A percentile compares a stretch with the other conserved stretches of the same genome.
These are phyloP conservation scores for Panonychus citri DNA, from an alignment of 1,140 invertebrate species.

Conservation along the genomic window DNA sequence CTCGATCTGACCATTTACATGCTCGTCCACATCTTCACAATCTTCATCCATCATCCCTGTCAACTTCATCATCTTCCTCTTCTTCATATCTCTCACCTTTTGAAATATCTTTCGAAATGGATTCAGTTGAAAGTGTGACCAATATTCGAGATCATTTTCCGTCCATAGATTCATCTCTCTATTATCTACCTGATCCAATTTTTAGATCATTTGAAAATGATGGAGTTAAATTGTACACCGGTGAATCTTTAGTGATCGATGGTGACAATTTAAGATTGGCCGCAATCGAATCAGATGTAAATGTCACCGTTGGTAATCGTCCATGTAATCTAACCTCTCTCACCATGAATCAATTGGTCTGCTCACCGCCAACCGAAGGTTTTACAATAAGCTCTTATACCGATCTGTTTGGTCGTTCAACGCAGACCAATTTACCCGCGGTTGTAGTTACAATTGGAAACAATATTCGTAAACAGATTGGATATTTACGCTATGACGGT, in stretches of 20 bases:
- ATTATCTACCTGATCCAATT: slow-evolving; percentile 72
- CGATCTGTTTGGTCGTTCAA: slow-evolving; percentile 47
- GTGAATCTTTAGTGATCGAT: slow-evolving; percentile 83
- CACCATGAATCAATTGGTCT: slow-evolving; percentile 62
- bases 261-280: slow-evolving; percentile 74
- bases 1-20: not conserved
- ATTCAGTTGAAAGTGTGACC: slow-evolving; percentile 63
- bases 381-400: slow-evolving; percentile 49
- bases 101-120: slow-evolving; percentile 53
- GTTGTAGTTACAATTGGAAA: slow-evolving; percentile 41
- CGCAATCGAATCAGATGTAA: slow-evolving; percentile 65
- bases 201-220: slow-evolving; percentile 41
- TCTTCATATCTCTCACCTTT: not conserved
- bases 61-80: not conserved
- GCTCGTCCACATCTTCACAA: not conserved
- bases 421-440: not conserved
- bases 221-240: slow-evolving; percentile 62
- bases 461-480: slow-evolving; percentile 58
- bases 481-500: slow-evolving; percentile 61
- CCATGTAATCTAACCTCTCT: slow-evolving; percentile 79
- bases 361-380: slow-evolving; percentile 46
- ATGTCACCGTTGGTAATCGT: slow-evolving; percentile 66
- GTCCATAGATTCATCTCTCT: slow-evolving; percentile 44
- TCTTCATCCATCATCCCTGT: not conserved
- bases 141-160: slow-evolving; percentile 60